Base-by-base conservation (phyloP, 2,888 invertebrate genomes). In the Thysanoteuthis rhombus region DNA sequence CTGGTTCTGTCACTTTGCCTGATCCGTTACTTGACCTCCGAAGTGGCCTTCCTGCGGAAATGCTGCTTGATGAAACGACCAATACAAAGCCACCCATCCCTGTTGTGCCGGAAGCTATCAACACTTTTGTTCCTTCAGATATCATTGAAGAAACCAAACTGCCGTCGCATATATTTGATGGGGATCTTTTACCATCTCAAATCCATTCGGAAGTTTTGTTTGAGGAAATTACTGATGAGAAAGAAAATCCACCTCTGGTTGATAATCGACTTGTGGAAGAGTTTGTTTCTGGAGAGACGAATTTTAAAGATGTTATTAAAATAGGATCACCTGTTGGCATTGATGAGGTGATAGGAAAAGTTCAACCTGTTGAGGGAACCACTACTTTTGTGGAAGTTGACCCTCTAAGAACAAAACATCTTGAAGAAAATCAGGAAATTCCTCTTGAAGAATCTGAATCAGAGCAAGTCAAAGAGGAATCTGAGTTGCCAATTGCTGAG, bases 191-290 rank as follows among this genome's bases (percentile, higher is more conserved):
- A n/a, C 92, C 92, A 0, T 92, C 45, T 45, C 92, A 92, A 4
- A 45, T 6, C n/a, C 92, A 92, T 40, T 92, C 92, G 19, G 75
- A 93, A 42, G 93, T 93, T 93, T 52, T 93, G 5, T 93, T 93
- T 52, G 93, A 75, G 58, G 75, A 93, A 75, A n/a, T 32, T 22
- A 12, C 58, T 5, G 58, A 93, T 32, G 58, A 93, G 36, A 75
- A 93, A 93, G 40, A 25, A 25, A 52, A 52, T 25, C 25, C 52
- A 52, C 52, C 52, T 52, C 4, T 52, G 52, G 52, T 22, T 52
- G 52, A 52, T 25, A 52, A 25, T 25, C 3, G 22, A 52, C 3
- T 25, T 52, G 52, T 6, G 2, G 52, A 52, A 25, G 52, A 22
- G 25, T 52, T 52, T 22, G 25, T 52, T 25, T 25, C 25, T 3